Evolutionary conservation across 92 coral and sea anemone species (phyloP), one percentile per base, ranked within the genome.

Genomic region (Palythoa heliodiscus): DNA sequence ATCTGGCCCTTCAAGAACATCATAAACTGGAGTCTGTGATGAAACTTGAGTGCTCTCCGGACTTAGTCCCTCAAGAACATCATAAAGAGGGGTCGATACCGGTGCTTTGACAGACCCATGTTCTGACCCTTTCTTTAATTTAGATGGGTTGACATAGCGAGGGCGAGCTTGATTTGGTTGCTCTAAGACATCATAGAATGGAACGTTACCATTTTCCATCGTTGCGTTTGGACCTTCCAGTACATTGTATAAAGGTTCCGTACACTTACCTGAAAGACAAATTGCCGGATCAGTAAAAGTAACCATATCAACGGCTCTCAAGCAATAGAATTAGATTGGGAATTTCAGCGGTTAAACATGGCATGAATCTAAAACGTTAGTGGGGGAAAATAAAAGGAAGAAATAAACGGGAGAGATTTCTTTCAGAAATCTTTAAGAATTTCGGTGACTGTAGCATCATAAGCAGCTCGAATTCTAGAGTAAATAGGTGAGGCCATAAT

Each of bases 31-130:
- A n/a, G 73, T 48, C 22, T 78, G 72, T 40, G 72, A 13, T 61
- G 73, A 20, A 3, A 7, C 11, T 29, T 29, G 35, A 29, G 35
- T 0, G 35, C 22, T 68, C 29, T 13, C 73, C 17, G 83, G 5
- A 64, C 20, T 20, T n/a, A 73, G 73, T 19, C 73, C 83, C 58
- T 63, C 83, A 11, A 64, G 73, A 79, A 79, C 83, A 79, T 64
- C 83, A 60, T 79, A 61, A 17, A 15, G 25, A 4, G 83, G 73
- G 22, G 83, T 39, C 4, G 84, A 3, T 13, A 10, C 72, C 19
- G 64, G 39, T 2, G 25, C 73, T 22, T 19, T 61, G 55, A 9
- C 7, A 6, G 4, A 69, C 20, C 24, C 35, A 13, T 3, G 20
- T 52, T 63, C 4, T 16, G 47, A 12, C 16, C 11, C 25, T 55